A percentile compares a stretch with the other conserved stretches of the same genome.
Conservation (phyloP, 2,797 vertebrate species). For the Sarcophilus harrisii region DNA sequence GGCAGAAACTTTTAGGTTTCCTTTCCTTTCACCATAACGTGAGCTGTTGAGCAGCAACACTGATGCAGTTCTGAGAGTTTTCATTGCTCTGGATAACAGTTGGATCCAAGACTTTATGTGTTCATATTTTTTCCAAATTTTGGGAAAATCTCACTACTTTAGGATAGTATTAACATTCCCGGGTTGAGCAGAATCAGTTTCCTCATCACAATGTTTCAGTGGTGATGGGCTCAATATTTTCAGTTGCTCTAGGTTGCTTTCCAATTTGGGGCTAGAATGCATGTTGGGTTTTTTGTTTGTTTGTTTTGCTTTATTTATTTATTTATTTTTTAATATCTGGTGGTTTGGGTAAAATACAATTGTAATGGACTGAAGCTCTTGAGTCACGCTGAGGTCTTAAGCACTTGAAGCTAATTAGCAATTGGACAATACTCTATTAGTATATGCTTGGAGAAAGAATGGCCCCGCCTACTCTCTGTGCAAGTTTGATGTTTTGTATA, state of each 20-base stretch:
- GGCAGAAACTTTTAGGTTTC: background rate
- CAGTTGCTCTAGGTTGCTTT: background rate
- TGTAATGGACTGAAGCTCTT: too few species aligned
- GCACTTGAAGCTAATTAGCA: too few species aligned
- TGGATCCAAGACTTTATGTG: background rate
- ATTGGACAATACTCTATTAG: too few species aligned
- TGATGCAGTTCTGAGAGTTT: background rate
- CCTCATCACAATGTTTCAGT: background rate
- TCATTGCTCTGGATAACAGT: background rate
- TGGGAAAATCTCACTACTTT: background rate
- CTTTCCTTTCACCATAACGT: background rate
- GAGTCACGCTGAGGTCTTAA: too few species aligned
- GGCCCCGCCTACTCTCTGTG: too few species aligned
- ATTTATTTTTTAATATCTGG: background rate
- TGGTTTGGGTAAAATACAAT: background rate
- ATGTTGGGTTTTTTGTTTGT: too few species aligned
- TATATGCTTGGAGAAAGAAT: too few species aligned
- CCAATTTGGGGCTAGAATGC: background rate
- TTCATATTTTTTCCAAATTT: background rate
- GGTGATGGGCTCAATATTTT: background rate
- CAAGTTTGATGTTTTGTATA: too few species aligned
- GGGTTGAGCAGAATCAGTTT: background rate
- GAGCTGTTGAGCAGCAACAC: background rate
- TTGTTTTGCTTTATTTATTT: too few species aligned
- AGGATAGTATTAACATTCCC: background rate